Conservation (phyloP, 37 sponge, comb jelly and placozoan genomes). For the Crambe crambe region DNA sequence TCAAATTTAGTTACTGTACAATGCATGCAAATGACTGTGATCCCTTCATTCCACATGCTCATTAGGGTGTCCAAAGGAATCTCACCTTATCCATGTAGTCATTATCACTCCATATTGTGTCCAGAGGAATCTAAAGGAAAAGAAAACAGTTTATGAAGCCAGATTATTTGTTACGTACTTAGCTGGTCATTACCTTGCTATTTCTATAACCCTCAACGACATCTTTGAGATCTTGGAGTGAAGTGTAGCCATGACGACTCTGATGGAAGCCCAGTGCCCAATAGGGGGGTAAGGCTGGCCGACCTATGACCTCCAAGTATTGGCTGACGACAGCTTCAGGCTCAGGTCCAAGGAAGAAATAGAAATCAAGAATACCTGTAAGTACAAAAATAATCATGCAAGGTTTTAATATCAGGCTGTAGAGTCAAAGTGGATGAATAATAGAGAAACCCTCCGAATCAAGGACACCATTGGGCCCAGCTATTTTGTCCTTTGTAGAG, state of each 20-base stretch:
- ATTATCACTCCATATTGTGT: conserved; percentile 94
- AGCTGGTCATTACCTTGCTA: conserved; percentile 56
- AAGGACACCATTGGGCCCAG: too few species aligned
- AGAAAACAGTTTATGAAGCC: too few species aligned
- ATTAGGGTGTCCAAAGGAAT: too few species aligned
- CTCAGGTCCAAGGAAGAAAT: conserved; percentile 85
- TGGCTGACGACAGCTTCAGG: conserved; percentile 85
- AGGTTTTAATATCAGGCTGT: too few species aligned
- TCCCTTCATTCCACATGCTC: too few species aligned
- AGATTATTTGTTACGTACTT: too few species aligned
- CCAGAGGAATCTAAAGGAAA: conserved; percentile 79
- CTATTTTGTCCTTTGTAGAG: too few species aligned
- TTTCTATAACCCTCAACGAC: conserved; percentile 65
- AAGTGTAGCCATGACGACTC: conserved; percentile 82
- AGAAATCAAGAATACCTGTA: conserved; percentile 81
- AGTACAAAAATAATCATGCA: conserved; percentile 36
- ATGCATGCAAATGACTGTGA: too few species aligned
- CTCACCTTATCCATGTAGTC: conserved; percentile 93
- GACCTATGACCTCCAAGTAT: conserved; percentile 87
- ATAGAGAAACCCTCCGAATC: too few species aligned
- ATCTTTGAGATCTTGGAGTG: conserved; percentile 63
- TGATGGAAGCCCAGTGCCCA: conserved; percentile 92
- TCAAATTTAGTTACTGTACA: too few species aligned
- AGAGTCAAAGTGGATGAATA: too few species aligned
- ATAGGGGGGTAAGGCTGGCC: conserved; percentile 89